Evolutionary conservation across 2,888 invertebrate species (phyloP), one percentile per base, ranked within the genome.

Genomic region (Eustalomyia histrio): DNA sequence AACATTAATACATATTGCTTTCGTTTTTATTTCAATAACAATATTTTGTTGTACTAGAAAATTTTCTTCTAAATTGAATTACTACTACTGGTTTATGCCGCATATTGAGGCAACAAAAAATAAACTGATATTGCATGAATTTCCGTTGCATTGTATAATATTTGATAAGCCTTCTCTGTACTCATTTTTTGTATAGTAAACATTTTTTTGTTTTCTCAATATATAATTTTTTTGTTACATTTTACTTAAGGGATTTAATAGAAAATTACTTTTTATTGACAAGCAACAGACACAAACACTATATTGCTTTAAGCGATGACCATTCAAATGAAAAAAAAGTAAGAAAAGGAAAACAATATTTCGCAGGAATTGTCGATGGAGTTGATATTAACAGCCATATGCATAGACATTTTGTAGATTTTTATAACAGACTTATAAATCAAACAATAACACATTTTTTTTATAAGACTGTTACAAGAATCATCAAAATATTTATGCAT

Each of bases 11-110:
- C 67, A 60, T 21, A 29, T 17, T 65, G 43, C 43, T 68, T 68
- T 73, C 53, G 9, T 68, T 73, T 73, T 18, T 61, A 21, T 67
- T 80, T 64, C 68, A 53, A 73, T 64, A 39, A 73, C 12, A 61
- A 43, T n/a, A 16, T 61, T 61, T 69, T 58, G 3, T 16, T 76
- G 5, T 33, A n/a, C 18, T 39, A 5, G 0, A 47, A 29, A 55
- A 52, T 69, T 69, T 55, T 71, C 43, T 39, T 21, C 43, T 16
- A 81, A 80, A 80, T 72, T 72, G 53, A 80, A 76, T 76, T 76
- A 73, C 21, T 35, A 61, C 69, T 65, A 21, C 53, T 16, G 35
- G 52, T 55, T 35, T 64, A 16, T 58, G 57, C 18, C 18, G 61
- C 52, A 33, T 16, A 35, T 35, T 53, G 57, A 68, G 7, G 7